phyloP scores from a whole-genome alignment of 2,888 invertebrate genomes.

The Diadegma fenestrale region DNA sequence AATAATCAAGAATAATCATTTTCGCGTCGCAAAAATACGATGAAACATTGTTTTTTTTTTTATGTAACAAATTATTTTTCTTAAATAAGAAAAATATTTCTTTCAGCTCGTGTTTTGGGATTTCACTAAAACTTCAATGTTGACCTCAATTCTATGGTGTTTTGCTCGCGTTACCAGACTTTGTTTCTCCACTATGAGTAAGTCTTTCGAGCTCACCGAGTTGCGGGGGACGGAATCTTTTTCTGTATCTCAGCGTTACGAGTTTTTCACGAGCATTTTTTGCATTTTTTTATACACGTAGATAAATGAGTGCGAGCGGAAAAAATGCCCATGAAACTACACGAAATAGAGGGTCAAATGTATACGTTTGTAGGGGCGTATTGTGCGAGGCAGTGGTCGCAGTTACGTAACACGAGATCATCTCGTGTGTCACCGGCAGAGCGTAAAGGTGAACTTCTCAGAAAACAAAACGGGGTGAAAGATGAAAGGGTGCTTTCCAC shows the following conservation, averaged over 20 bases:
- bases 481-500: slow-evolving; percentile 52
- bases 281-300: not conserved
- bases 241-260: slow-evolving; percentile 1
- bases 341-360: not conserved
- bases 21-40: not conserved
- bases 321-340: not conserved
- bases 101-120: not conserved
- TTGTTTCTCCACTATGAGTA: not conserved
- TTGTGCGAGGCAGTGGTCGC: slow-evolving; percentile 53
- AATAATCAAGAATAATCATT: too few relatives aligned
- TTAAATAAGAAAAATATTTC: not conserved
- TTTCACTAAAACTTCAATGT: not conserved
- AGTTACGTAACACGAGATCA: slow-evolving; percentile 58
- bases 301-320: not conserved
- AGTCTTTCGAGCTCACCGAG: not conserved
- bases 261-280: slow-evolving; percentile 10
- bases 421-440: slow-evolving; percentile 53
- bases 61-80: not conserved
- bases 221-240: slow-evolving; percentile 19
- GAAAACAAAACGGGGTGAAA: slow-evolving; percentile 19
- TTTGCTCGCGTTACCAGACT: not conserved
- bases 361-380: slow-evolving; percentile 44
- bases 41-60: not conserved
- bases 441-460: slow-evolving; percentile 35
- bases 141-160: not conserved